Evolutionary conservation across 2,888 invertebrate genomes (phyloP).

Genomic region (Neoitamus cyanurus): DNA sequence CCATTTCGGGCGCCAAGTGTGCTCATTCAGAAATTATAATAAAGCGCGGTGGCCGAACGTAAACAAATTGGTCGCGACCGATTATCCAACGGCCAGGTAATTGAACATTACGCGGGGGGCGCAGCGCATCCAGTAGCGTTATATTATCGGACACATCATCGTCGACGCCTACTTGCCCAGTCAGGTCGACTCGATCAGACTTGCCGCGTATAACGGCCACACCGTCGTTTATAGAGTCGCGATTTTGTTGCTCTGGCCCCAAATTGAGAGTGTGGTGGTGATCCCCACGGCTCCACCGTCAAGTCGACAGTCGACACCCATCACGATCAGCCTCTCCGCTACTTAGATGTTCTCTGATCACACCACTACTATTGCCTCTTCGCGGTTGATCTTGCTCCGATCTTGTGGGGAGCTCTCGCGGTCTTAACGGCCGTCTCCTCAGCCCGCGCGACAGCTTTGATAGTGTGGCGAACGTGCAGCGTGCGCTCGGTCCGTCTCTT

Average conservation of each 20-base stretch:
- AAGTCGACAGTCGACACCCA: not conserved
- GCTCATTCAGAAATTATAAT: slow-evolving; percentile 10
- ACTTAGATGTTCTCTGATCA: not conserved
- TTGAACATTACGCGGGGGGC: slow-evolving; percentile 5
- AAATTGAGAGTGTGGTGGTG: not conserved
- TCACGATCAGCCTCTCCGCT: not conserved
- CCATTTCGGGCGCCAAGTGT: not conserved
- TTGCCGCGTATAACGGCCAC: slow-evolving; percentile 20
- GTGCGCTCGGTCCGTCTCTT: not conserved
- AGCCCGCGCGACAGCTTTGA: not conserved
- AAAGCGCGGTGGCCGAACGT: not conserved
- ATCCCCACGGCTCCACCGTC: not conserved
- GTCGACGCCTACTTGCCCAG: slow-evolving; percentile 10
- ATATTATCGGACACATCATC: slow-evolving; percentile 21
- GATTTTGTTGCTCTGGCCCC: no score
- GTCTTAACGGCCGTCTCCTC: not conserved
- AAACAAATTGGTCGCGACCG: slow-evolving; percentile 31
- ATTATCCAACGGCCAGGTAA: slow-evolving; percentile 28
- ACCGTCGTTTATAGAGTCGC: not conserved
- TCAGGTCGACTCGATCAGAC: not conserved
- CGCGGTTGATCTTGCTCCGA: not conserved
- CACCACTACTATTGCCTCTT: not conserved
- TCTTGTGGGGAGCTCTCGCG: not conserved
- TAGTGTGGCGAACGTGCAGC: slow-evolving; percentile 9
- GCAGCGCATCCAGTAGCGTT: slow-evolving; percentile 9